A percentile compares a stretch with the other conserved stretches of the same genome.
phyloP scores from a whole-genome alignment of 2,888 invertebrate species.

The Troides aeacus region DNA sequence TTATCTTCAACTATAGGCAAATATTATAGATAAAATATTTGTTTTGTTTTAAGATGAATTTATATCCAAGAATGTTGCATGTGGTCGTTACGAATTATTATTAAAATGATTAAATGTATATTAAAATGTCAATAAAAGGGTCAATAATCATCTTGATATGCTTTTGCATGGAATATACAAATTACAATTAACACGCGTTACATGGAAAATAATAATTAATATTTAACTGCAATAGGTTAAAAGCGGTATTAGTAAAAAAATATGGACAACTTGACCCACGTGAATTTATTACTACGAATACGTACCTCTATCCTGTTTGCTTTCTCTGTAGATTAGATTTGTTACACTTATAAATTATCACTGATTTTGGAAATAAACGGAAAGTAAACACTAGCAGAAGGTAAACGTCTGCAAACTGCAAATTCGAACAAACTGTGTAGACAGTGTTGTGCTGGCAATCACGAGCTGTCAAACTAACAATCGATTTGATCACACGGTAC shows the following conservation, averaged over 20 bases:
- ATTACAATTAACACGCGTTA: not conserved
- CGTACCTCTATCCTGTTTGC: slow-evolving; percentile 47
- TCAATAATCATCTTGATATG: too few species aligned
- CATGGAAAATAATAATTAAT: not conserved
- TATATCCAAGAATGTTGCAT: too few species aligned
- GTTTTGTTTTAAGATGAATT: too few species aligned
- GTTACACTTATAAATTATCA: slow-evolving; percentile 73
- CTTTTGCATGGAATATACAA: too few species aligned
- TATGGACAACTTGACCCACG: not conserved
- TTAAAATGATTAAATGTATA: too few species aligned
- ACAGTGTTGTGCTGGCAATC: slow-evolving; percentile 40
- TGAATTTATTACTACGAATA: slow-evolving; percentile 32
- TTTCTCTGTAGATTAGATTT: slow-evolving; percentile 46
- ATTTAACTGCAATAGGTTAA: slow-evolving; percentile 29
- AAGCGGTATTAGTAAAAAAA: slow-evolving; percentile 5
- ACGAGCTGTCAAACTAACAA: slow-evolving; percentile 33
- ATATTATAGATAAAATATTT: too few species aligned
- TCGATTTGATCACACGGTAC: slow-evolving; percentile 16
- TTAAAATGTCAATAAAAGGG: too few species aligned
- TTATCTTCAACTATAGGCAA: too few species aligned
- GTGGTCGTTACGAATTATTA: too few species aligned
- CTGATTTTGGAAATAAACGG: slow-evolving; percentile 64
- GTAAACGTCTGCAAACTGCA: slow-evolving; percentile 41
- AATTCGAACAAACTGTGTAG: slow-evolving; percentile 48
- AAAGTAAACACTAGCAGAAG: slow-evolving; percentile 65